A percentile compares a stretch with the other conserved stretches of the same genome.
Conservation (phyloP, 2,888 invertebrate genomes). For the Caenorhabditis sp. region DNA sequence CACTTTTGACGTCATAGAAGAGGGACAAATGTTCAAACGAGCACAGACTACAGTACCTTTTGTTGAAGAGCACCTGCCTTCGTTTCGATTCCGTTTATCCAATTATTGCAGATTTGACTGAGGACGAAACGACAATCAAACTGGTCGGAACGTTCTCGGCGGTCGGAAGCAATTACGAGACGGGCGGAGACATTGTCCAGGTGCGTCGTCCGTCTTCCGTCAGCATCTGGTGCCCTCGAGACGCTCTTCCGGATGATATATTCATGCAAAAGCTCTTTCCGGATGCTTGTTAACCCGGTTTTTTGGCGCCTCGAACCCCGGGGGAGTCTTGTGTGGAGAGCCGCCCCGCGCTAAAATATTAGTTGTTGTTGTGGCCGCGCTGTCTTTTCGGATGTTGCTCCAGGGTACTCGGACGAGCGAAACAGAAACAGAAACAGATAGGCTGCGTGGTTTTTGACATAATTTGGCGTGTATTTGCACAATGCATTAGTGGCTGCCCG, state of each 20-base stretch:
- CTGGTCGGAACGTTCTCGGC: conserved; percentile 66
- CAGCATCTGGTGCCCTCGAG: conserved; percentile 18
- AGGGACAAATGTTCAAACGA: conserved; percentile 12
- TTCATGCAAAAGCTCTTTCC: conserved; percentile 8
- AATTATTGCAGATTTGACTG: conserved; percentile 44
- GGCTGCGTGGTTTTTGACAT: conserved; percentile 15
- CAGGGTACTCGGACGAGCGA: neutral
- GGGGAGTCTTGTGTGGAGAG: neutral
- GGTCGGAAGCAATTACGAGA: conserved; percentile 70
- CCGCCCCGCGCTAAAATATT: conserved; percentile 27
- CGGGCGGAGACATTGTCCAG: conserved; percentile 68
- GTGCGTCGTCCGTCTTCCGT: conserved; percentile 54
- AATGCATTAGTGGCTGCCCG: conserved; percentile 26
- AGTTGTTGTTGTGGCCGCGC: conserved; percentile 24
- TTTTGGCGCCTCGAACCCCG: conserved; percentile 10
- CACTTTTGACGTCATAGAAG: conserved; percentile 10
- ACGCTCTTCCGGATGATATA: conserved; percentile 38
- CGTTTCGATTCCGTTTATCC: neutral
- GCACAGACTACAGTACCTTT: neutral
- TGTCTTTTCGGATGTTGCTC: neutral
- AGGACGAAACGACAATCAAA: conserved; percentile 46
- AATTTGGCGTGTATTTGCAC: conserved; percentile 11
- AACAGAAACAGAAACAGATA: neutral
- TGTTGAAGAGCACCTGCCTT: neutral
- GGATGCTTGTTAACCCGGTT: conserved; percentile 28